Evolutionary conservation across 35 echinoderm and acorn worm genomes (phyloP).

Genomic region (Eucidaris tribuloides): DNA sequence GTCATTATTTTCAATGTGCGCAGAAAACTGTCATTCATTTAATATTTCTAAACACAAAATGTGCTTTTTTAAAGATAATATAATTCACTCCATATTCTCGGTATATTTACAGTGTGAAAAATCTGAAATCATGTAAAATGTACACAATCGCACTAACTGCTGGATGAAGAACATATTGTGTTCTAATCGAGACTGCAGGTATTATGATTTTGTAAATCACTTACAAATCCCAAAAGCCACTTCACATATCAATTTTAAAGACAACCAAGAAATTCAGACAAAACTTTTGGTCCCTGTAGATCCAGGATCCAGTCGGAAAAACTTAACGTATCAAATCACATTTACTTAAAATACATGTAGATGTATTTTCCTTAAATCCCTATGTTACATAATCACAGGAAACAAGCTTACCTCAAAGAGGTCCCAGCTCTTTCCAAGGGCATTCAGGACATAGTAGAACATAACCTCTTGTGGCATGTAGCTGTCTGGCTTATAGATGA

Average conservation of each 20-base stretch:
- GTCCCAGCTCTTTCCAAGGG: constrained; percentile 72
- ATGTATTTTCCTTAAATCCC: background rate
- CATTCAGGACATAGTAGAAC: constrained; percentile 78
- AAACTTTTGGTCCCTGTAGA: background rate
- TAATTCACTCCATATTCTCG: background rate
- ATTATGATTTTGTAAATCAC: no score
- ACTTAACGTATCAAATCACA: background rate
- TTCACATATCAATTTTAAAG: background rate
- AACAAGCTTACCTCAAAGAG: constrained; percentile 71
- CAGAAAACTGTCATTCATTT: background rate
- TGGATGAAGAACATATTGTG: no score
- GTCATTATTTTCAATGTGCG: background rate
- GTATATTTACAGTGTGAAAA: no score
- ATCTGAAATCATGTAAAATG: no score
- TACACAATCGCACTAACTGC: no score
- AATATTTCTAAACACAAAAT: background rate
- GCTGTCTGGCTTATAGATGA: constrained; percentile 78
- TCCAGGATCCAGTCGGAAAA: background rate
- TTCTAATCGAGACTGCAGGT: no score
- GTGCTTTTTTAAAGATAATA: background rate
- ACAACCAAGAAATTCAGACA: background rate
- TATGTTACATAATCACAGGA: background rate
- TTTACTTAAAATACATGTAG: background rate
- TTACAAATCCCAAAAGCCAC: background rate
- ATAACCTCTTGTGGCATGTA: constrained; percentile 70